A percentile compares a stretch with the other conserved stretches of the same genome.
Conservation (phyloP, 2,888 invertebrate genomes). For the Noctua comes region DNA sequence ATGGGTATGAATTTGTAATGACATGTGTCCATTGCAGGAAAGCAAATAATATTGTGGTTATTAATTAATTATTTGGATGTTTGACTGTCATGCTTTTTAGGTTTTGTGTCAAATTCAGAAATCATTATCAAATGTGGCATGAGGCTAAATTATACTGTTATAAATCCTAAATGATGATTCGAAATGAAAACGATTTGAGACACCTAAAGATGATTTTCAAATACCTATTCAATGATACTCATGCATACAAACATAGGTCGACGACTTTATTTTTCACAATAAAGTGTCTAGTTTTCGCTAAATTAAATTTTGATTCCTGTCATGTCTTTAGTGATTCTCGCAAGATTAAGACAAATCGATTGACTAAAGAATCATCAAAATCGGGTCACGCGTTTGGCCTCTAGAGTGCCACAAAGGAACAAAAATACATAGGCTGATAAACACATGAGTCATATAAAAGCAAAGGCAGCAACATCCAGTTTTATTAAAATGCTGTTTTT, state of each 20-base stretch:
- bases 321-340: too few relatives aligned
- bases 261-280: neutral
- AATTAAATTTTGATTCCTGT: too few relatives aligned
- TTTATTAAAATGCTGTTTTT: too few relatives aligned
- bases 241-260: too few relatives aligned
- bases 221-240: neutral
- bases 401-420: neutral
- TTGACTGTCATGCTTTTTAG: neutral
- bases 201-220: neutral
- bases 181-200: neutral
- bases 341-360: too few relatives aligned
- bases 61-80: neutral
- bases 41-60: neutral
- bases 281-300: neutral
- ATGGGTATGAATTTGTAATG: conserved; percentile 30
- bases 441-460: too few relatives aligned
- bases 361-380: too few relatives aligned
- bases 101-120: neutral
- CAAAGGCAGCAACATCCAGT: too few relatives aligned
- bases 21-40: conserved; percentile 7
- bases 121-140: neutral
- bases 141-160: neutral
- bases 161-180: neutral
- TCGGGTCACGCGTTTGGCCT: neutral
- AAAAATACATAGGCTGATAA: neutral